Conservation (phyloP, 2,113 vertebrate genomes). For the Merops nubicus region DNA sequence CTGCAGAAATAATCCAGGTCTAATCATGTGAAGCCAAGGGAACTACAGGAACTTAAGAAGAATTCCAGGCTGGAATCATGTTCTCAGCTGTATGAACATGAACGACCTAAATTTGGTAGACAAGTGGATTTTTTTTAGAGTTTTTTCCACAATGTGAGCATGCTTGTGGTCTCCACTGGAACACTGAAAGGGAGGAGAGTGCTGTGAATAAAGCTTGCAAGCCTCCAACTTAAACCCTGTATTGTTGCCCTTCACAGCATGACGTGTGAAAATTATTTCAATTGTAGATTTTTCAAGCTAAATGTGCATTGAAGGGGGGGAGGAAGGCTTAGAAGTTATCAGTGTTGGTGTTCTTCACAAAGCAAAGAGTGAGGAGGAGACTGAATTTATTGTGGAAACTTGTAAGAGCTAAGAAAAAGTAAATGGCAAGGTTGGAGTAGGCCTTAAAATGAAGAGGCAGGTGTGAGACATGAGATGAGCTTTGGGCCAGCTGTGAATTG, state of each 20-base stretch:
- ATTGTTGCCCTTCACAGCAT: not conserved
- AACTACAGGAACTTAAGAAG: not conserved
- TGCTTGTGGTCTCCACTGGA: not conserved
- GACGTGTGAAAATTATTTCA: not conserved
- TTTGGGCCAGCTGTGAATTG: rapidly evolving
- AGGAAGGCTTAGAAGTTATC: not conserved
- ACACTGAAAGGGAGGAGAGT: not conserved
- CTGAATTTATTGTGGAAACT: not conserved
- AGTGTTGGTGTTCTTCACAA: not conserved
- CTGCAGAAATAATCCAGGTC: not conserved
- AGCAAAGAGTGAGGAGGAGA: not conserved
- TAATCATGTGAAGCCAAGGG: not conserved
- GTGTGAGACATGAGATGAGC: not conserved
- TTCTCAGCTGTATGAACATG: not conserved
- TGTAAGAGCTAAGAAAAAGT: not conserved
- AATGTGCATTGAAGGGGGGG: rapidly evolving
- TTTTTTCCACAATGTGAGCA: not conserved
- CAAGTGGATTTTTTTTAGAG: not conserved
- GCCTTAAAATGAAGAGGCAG: not conserved
- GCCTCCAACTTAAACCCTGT: not conserved
- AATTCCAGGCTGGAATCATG: not conserved
- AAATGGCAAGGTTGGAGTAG: no score
- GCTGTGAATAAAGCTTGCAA: not conserved
- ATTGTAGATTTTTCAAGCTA: not conserved
- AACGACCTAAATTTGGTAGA: not conserved